Conservation (phyloP, 1,140 invertebrate species). For the Drosophila pandora region DNA sequence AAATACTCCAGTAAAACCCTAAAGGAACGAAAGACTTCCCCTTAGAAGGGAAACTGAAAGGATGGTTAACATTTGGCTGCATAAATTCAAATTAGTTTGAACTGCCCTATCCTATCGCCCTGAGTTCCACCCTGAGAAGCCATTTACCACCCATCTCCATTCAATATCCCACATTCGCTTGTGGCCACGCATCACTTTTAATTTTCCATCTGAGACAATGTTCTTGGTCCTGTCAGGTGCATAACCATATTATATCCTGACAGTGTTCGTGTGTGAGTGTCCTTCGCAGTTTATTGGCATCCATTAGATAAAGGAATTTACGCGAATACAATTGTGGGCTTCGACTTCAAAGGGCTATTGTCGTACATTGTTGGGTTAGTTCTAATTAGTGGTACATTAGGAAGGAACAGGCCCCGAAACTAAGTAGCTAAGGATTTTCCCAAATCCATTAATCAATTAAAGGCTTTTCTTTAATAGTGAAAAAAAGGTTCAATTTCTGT, state of each 20-base stretch:
- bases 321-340: slow-evolving; percentile 53
- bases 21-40: no score
- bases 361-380: slow-evolving; percentile 35
- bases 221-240: slow-evolving; percentile 65
- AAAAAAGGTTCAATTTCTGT: neutral
- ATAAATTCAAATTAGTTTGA: slow-evolving; percentile 77
- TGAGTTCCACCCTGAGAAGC: neutral
- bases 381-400: slow-evolving; percentile 27
- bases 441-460: no score
- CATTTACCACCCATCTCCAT: neutral
- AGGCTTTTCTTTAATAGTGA: neutral
- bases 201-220: slow-evolving; percentile 70
- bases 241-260: slow-evolving; percentile 53
- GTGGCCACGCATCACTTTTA: slow-evolving; percentile 70
- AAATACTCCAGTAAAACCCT: no score
- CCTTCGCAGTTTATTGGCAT: slow-evolving; percentile 67
- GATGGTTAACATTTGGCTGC: slow-evolving; percentile 31
- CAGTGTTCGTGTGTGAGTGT: slow-evolving; percentile 17
- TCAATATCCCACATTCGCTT: neutral
- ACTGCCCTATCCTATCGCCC: slow-evolving; percentile 9
- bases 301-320: slow-evolving; percentile 79
- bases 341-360: slow-evolving; percentile 37
- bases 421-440: no score
- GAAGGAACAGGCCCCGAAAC: neutral
- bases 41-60: neutral